Conservation (phyloP, 2,113 vertebrate species). For the Spermophilus dauricus region DNA sequence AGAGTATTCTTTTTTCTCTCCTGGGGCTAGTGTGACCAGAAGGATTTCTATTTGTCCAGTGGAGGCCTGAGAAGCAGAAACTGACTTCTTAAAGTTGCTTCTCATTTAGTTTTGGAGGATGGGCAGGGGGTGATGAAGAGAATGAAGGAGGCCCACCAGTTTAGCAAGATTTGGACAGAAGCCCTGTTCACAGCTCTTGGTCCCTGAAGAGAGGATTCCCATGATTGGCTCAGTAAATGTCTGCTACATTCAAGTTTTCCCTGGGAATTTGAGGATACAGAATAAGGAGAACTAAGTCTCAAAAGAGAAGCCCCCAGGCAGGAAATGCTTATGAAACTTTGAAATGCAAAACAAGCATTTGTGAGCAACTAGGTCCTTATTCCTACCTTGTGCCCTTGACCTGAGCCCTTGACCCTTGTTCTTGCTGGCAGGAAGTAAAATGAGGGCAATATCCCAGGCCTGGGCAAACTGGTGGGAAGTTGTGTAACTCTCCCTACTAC, state of each 20-base stretch:
- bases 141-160: not conserved
- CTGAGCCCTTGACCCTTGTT: too few relatives aligned
- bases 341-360: too few relatives aligned
- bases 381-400: too few relatives aligned
- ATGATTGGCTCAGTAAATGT: not conserved
- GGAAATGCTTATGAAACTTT: too few relatives aligned
- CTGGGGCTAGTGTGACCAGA: not conserved
- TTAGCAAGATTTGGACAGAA: not conserved
- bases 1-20: conserved; percentile 30
- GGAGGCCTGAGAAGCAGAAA: not conserved
- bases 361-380: too few relatives aligned
- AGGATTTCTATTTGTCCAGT: not conserved
- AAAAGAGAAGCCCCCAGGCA: too few relatives aligned
- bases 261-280: not conserved
- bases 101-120: not conserved
- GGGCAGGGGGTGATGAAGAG: not conserved
- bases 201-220: not conserved
- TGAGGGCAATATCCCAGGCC: too few relatives aligned
- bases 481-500: too few relatives aligned
- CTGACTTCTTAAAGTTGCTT: not conserved
- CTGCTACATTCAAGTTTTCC: not conserved
- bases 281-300: too few relatives aligned
- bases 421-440: too few relatives aligned
- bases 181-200: not conserved
- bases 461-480: too few relatives aligned